Evolutionary conservation across 2,888 invertebrate genomes (phyloP), one percentile per base, ranked within the genome.

Genomic region (Drosophila koepferae): DNA sequence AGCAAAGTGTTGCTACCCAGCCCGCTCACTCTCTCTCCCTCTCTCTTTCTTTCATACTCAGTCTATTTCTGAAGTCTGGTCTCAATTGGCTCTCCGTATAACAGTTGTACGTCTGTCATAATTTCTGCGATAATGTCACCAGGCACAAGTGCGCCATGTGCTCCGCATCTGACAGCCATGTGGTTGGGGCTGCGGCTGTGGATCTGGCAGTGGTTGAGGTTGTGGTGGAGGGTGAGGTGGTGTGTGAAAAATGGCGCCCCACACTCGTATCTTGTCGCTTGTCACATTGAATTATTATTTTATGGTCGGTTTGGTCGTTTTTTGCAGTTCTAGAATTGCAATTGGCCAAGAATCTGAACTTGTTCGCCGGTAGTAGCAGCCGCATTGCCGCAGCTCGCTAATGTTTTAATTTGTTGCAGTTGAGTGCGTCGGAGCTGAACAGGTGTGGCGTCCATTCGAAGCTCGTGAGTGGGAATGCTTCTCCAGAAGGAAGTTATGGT

Each of bases 201-300:
- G 34, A 36, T 23, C n/a, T 28, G 63, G 41, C 7, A 28, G 38
- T 7, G n/a, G 1, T 40, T 44, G 23, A 1, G 23, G 40, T 49
- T 36, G 54, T 44, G 20, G 3, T 31, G 63, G 20, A 23, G 54
- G 72, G 61, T 28, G 31, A 48, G 43, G 49, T 54, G 62, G 74
- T 83, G 74, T 80, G 84, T 89, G 79, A 89, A 86, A 85, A 85
- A 85, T 85, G 86, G 85, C 86, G 81, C 81, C 82, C 79, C 79
- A 84, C 67, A 72, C 68, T 80, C 80, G 74, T 86, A 89, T 86
- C 85, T 86, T 86, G 85, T 86, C 76, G 78, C 72, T 65, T 84
- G 85, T 85, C 85, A 89, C 89, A 89, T 85, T 85, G 85, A 86
- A 89, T 85, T 85, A 85, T 89, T 89, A 89, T 85, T 85, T 89